A percentile compares a stretch with the other conserved stretches of the same genome.
phyloP scores from a whole-genome alignment of 2,113 vertebrate species.

The Arizona elegans region DNA sequence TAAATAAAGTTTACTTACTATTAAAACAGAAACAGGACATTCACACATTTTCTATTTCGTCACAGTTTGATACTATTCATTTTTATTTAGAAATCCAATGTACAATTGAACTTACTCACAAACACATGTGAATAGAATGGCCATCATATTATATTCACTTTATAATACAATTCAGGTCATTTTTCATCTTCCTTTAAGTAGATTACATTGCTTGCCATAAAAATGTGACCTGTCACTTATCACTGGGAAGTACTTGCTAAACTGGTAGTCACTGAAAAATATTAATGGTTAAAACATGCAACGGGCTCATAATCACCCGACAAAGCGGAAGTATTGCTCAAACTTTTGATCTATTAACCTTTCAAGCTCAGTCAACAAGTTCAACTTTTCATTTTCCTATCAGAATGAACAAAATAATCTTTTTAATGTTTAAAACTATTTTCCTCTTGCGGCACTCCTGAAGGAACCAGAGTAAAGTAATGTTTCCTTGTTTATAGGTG shows the following conservation, averaged over 20 bases:
- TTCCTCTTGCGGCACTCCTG: neutral
- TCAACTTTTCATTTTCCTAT: conserved; percentile 33
- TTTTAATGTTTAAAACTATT: conserved; percentile 37
- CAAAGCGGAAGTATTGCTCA: conserved; percentile 21
- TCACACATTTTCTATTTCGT: neutral
- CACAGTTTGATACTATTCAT: neutral
- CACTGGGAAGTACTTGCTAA: conserved; percentile 12
- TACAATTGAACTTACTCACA: neutral
- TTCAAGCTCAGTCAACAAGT: conserved; percentile 3
- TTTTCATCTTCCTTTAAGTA: neutral
- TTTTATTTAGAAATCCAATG: neutral
- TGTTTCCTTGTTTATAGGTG: conserved; percentile 15
- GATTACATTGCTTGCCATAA: conserved; percentile 7
- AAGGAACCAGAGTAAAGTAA: conserved; percentile 7
- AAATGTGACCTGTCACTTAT: neutral
- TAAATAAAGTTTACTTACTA: neutral
- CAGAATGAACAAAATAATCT: conserved; percentile 1
- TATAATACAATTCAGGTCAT: neutral
- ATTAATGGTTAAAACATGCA: conserved; percentile 27
- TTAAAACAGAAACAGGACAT: neutral
- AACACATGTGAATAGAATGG: neutral
- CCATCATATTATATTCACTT: neutral
- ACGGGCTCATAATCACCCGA: neutral
- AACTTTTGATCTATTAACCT: conserved; percentile 4
- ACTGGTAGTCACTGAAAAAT: conserved; percentile 31